Evolutionary conservation across 2,888 invertebrate genomes (phyloP).

Genomic region (Netelia fuscicornis): DNA sequence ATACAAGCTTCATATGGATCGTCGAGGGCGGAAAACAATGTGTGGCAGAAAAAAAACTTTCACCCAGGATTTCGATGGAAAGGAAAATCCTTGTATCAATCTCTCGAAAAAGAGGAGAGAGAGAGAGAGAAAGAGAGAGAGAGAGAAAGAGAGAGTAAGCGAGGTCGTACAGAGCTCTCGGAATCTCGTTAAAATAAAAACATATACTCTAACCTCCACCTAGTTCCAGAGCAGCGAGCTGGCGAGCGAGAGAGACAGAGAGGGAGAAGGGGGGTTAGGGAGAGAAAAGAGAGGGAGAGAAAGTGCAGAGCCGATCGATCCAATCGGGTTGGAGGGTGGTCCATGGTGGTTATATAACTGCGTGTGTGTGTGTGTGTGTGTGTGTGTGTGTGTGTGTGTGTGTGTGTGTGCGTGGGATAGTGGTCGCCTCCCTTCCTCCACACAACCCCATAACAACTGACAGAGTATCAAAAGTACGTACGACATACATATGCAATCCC

Average conservation of each 20-base stretch:
- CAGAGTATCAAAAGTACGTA: conserved; percentile 47
- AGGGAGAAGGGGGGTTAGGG: conserved; percentile 65
- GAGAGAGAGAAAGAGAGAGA: conserved; percentile 68
- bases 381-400: conserved; percentile 4
- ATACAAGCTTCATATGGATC: conserved; percentile 20
- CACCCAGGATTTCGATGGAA: conserved; percentile 38
- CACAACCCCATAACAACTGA: conserved; percentile 58
- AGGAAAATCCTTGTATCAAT: conserved; percentile 51
- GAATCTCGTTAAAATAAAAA: no score
- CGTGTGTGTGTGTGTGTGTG: conserved; percentile 1
- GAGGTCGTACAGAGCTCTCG: conserved; percentile 63
- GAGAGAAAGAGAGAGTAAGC: conserved; percentile 68
- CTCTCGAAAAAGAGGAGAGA: conserved; percentile 15
- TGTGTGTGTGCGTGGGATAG: conserved; percentile 1
- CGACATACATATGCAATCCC: conserved; percentile 1
- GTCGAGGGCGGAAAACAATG: background rate
- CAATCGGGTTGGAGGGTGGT: conserved; percentile 58
- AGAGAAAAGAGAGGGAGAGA: conserved; percentile 71
- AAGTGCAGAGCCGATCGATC: conserved; percentile 66
- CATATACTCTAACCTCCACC: no score
- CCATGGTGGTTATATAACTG: conserved; percentile 30
- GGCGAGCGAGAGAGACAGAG: conserved; percentile 13
- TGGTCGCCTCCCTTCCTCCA: conserved; percentile 29
- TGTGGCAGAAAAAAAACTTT: conserved; percentile 1
- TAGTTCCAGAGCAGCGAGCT: no score